Evolutionary conservation across 2,888 invertebrate species (phyloP).

Genomic region (Tiliacea citrago): DNA sequence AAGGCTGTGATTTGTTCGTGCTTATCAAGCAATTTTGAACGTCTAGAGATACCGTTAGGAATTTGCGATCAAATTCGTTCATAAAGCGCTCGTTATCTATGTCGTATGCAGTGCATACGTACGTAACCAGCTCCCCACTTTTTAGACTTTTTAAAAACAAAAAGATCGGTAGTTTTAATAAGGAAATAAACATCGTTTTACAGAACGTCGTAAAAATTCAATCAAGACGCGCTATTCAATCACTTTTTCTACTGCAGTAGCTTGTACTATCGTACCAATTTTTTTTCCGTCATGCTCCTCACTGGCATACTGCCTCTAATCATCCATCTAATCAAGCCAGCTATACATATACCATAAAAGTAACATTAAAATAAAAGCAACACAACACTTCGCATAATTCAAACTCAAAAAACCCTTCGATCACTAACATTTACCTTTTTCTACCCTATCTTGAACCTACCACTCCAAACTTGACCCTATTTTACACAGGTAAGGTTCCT

Average conservation of each 20-base stretch:
- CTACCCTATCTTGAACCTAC: conserved; percentile 21
- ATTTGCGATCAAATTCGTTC: too few relatives aligned
- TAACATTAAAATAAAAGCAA: conserved; percentile 29
- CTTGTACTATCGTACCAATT: too few relatives aligned
- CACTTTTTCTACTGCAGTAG: neutral
- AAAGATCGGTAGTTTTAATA: neutral
- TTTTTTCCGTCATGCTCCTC: too few relatives aligned
- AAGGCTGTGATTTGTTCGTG: too few relatives aligned
- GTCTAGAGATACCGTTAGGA: too few relatives aligned
- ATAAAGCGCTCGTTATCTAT: too few relatives aligned
- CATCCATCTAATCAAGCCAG: neutral
- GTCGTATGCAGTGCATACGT: too few relatives aligned
- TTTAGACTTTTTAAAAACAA: too few relatives aligned
- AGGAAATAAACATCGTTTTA: neutral
- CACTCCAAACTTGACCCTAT: conserved; percentile 28
- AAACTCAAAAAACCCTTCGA: conserved; percentile 44
- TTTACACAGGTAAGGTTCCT: rapidly evolving
- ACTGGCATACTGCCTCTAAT: neutral
- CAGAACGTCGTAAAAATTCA: neutral
- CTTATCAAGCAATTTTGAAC: too few relatives aligned
- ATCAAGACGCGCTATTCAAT: neutral
- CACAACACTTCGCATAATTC: conserved; percentile 54
- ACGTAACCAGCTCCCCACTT: too few relatives aligned
- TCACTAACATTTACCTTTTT: conserved; percentile 33
- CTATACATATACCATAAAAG: conserved; percentile 2